Evolutionary conservation across 1,140 invertebrate species (phyloP).

Genomic region (Heliconius hermathena): DNA sequence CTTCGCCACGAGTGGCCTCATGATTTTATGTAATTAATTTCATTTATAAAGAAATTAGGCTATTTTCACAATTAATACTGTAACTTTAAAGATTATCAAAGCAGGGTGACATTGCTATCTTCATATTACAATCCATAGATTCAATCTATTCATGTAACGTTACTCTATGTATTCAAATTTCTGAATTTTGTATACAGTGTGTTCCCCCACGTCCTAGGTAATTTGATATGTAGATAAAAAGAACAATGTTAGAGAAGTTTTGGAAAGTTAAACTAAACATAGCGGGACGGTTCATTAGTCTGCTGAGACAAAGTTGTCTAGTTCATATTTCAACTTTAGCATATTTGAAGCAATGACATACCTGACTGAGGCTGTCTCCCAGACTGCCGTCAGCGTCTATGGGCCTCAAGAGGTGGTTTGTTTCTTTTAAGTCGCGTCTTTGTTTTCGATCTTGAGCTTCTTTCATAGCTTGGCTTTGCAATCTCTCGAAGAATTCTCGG

Average conservation of each 20-base stretch:
- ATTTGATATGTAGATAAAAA: conserved; percentile 56
- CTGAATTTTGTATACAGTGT: background rate
- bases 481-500: conserved; percentile 72
- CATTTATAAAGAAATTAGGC: background rate
- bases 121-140: background rate
- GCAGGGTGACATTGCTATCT: background rate
- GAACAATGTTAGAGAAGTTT: conserved; percentile 6
- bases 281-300: conserved; percentile 61
- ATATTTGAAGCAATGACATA: conserved; percentile 39
- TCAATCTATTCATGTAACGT: conserved; percentile 53
- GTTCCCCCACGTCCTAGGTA: conserved; percentile 26
- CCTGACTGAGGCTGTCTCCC: conserved; percentile 75
- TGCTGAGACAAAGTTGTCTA: conserved; percentile 39
- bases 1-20: too few relatives aligned
- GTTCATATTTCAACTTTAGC: conserved; percentile 43
- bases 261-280: conserved; percentile 47
- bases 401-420: conserved; percentile 58
- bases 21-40: background rate
- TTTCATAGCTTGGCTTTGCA: conserved; percentile 73
- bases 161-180: conserved; percentile 56
- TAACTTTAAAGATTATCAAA: background rate
- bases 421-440: conserved; percentile 62
- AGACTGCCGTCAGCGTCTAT: conserved; percentile 69
- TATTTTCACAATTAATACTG: background rate
- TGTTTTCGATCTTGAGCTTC: conserved; percentile 62